These are phyloP conservation scores for Triops longicaudatus DNA, from an alignment of 1,140 invertebrate species.

Conservation along the genomic window DNA sequence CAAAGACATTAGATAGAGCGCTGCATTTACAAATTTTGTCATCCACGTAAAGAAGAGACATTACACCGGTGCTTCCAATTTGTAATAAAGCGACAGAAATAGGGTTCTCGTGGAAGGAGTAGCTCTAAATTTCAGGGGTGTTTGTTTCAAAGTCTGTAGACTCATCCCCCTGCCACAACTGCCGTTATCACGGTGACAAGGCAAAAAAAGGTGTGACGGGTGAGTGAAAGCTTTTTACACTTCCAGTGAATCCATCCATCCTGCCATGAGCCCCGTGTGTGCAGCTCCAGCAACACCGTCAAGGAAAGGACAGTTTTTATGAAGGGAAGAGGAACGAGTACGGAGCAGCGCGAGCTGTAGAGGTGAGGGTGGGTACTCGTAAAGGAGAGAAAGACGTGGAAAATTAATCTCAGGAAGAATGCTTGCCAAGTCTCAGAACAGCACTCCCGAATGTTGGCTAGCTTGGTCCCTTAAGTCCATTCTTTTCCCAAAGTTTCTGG, in stretches of 20 bases:
- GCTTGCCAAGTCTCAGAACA: background rate
- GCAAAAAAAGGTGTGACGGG: slow-evolving; percentile 14
- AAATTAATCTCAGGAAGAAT: slow-evolving; percentile 9
- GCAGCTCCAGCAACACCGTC: background rate
- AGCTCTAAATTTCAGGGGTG: background rate
- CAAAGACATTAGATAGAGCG: no score
- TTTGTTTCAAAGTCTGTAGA: background rate
- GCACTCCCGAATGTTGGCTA: slow-evolving; percentile 10
- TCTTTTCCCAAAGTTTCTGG: slow-evolving; percentile 6
- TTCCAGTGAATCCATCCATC: slow-evolving; percentile 1
- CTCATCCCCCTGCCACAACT: slow-evolving; percentile 1
- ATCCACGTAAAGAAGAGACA: no score
- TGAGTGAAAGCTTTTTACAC: slow-evolving; percentile 1
- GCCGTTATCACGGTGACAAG: background rate
- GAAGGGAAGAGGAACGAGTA: background rate
- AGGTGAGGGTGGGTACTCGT: background rate
- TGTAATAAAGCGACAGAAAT: background rate
- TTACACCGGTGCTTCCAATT: background rate
- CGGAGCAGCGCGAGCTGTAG: background rate
- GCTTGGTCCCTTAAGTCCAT: background rate
- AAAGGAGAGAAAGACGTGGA: slow-evolving; percentile 4
- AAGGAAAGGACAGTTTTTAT: background rate
- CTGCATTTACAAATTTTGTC: no score
- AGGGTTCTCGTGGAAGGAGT: background rate
- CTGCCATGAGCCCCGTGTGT: background rate